These are phyloP conservation scores for Betta splendens DNA, from an alignment of 2,797 vertebrate species.

Conservation along the genomic window DNA sequence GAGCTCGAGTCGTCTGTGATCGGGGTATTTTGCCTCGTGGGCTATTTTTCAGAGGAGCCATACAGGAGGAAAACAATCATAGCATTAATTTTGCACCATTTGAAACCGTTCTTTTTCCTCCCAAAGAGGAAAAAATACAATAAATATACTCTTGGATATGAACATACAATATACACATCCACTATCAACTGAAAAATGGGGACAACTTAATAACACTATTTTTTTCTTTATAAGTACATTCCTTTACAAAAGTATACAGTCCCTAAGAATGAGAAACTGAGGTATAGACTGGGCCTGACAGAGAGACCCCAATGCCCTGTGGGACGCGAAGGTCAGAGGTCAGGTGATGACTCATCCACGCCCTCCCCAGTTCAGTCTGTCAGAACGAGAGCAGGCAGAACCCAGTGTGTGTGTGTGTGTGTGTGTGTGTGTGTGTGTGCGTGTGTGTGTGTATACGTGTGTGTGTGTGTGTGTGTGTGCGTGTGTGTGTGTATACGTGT, in stretches of 20 bases:
- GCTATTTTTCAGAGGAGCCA: slow-evolving; percentile 58
- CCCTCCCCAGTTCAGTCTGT: slow-evolving; percentile 70
- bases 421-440: slow-evolving; percentile 28
- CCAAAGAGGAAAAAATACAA: slow-evolving; percentile 63
- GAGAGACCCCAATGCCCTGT: slow-evolving; percentile 70
- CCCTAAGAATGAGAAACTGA: slow-evolving; percentile 80
- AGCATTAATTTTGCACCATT: slow-evolving; percentile 77
- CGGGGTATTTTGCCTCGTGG: slow-evolving; percentile 48
- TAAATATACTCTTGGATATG: slow-evolving; percentile 78
- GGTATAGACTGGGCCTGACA: slow-evolving; percentile 75
- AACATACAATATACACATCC: slow-evolving; percentile 78
- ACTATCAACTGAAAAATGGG: slow-evolving; percentile 72
- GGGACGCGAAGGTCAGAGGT: slow-evolving; percentile 72
- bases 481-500: slow-evolving; percentile 22
- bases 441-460: too few relatives aligned
- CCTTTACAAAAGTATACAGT: slow-evolving; percentile 85
- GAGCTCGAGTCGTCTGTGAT: slow-evolving; percentile 53
- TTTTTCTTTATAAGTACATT: slow-evolving; percentile 77
- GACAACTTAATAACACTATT: slow-evolving; percentile 71
- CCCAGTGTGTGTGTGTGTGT: slow-evolving; percentile 39
- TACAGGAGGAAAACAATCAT: slow-evolving; percentile 72
- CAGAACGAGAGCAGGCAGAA: slow-evolving; percentile 64
- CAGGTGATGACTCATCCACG: slow-evolving; percentile 63
- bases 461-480: slow-evolving; percentile 34
- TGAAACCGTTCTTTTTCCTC: slow-evolving; percentile 61